These are phyloP conservation scores for Thunnus maccoyii DNA, from an alignment of 2,113 vertebrate genomes.

Conservation along the genomic window DNA sequence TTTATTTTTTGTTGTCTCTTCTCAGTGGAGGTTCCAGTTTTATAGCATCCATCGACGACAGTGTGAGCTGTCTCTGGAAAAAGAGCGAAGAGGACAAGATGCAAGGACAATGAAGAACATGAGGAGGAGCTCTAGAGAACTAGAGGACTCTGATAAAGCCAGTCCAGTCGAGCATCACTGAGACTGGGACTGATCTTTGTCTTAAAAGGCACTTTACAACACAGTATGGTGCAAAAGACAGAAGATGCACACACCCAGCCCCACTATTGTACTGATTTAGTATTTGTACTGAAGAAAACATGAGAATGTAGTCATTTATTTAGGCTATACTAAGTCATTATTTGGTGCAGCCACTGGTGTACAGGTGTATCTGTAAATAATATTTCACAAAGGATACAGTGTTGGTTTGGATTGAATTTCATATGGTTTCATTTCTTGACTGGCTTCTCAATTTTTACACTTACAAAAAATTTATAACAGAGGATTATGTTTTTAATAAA, in stretches of 20 bases:
- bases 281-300: constrained; percentile 49
- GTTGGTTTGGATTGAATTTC: constrained; percentile 38
- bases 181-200: constrained; percentile 56
- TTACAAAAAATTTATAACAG: constrained; percentile 22
- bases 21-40: constrained; percentile 74
- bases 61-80: constrained; percentile 32
- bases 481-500: constrained; percentile 43
- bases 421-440: constrained; percentile 31
- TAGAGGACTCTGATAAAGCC: constrained; percentile 52
- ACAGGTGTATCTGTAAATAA: constrained; percentile 78
- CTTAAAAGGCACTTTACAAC: constrained; percentile 65
- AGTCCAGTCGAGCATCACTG: constrained; percentile 49
- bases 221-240: constrained; percentile 56
- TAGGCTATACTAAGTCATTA: constrained; percentile 24
- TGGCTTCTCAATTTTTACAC: constrained; percentile 13
- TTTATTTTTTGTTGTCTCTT: constrained; percentile 40
- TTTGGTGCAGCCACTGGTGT: constrained; percentile 58
- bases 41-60: constrained; percentile 74
- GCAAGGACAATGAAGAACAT: constrained; percentile 29
- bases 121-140: constrained; percentile 34
- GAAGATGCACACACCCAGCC: constrained; percentile 49
- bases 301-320: constrained; percentile 50
- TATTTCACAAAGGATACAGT: constrained; percentile 51
- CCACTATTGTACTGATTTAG: constrained; percentile 36
- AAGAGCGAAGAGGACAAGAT: constrained; percentile 40